Conservation (phyloP, 1,140 invertebrate genomes). For the Ceratosolen fusciceps region DNA sequence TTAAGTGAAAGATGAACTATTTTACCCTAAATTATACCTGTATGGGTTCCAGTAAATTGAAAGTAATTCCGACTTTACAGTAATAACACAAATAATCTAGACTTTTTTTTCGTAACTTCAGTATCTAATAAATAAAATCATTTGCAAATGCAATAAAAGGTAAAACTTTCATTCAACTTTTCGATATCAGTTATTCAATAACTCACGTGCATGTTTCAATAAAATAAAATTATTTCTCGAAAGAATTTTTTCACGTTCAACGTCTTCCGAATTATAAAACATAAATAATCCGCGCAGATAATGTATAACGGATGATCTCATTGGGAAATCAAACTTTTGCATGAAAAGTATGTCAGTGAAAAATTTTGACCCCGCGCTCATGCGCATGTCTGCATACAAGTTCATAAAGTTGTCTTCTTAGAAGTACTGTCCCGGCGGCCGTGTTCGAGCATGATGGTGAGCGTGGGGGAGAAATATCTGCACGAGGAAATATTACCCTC, state of each 20-base stretch:
- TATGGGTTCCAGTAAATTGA: no score
- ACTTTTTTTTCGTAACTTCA: no score
- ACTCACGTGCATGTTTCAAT: no score
- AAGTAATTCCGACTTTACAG: no score
- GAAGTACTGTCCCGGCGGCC: neutral
- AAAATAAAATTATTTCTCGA: no score
- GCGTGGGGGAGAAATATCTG: conserved; percentile 16
- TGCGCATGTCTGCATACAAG: neutral
- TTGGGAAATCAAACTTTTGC: neutral
- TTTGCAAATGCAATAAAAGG: no score
- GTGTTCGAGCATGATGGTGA: neutral
- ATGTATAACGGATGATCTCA: neutral
- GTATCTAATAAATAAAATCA: no score
- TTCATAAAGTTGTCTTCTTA: neutral
- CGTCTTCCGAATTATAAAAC: neutral
- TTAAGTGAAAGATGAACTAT: no score
- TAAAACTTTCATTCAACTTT: no score
- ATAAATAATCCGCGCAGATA: neutral
- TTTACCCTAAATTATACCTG: no score
- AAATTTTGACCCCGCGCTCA: neutral
- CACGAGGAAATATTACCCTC: conserved; percentile 3
- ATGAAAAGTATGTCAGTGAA: conserved; percentile 8
- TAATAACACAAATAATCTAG: no score
- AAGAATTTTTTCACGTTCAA: neutral
- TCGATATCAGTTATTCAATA: no score